These are phyloP conservation scores for Campoletis sonorensis DNA, from an alignment of 1,140 invertebrate genomes.

Conservation along the genomic window DNA sequence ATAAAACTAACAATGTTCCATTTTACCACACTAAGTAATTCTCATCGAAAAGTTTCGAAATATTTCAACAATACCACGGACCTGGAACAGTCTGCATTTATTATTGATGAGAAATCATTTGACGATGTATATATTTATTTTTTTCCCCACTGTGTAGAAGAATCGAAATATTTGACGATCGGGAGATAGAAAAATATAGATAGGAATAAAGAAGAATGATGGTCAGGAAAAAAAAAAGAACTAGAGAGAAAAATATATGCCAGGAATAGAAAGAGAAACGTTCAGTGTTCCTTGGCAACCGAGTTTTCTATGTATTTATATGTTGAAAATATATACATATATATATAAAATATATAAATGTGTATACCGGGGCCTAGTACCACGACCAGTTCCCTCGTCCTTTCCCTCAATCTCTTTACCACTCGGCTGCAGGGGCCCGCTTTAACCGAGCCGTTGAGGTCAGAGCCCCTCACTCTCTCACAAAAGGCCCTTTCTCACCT, in stretches of 20 bases:
- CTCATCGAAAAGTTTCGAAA: no score
- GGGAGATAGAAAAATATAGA: no score
- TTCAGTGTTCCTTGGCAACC: constrained; percentile 62
- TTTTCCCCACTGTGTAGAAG: no score
- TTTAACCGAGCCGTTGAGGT: constrained; percentile 59
- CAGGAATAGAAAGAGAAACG: constrained; percentile 31
- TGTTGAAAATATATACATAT: background rate
- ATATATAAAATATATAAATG: no score
- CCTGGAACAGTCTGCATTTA: no score
- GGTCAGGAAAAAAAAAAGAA: background rate
- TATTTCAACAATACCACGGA: no score
- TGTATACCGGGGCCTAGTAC: constrained; percentile 56
- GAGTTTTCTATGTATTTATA: background rate
- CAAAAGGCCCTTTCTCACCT: constrained; percentile 58
- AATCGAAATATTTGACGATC: no score
- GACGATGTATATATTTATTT: no score
- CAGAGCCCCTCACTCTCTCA: constrained; percentile 61
- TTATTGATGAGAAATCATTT: no score
- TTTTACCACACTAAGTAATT: no score
- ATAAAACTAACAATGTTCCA: no score
- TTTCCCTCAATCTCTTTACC: constrained; percentile 6
- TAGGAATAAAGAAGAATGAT: background rate
- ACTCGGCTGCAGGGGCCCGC: constrained; percentile 44
- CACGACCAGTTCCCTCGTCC: constrained; percentile 22
- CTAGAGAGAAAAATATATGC: background rate